Evolutionary conservation across 2,797 vertebrate genomes (phyloP).

Genomic region (Sebastes kiyomatsui): DNA sequence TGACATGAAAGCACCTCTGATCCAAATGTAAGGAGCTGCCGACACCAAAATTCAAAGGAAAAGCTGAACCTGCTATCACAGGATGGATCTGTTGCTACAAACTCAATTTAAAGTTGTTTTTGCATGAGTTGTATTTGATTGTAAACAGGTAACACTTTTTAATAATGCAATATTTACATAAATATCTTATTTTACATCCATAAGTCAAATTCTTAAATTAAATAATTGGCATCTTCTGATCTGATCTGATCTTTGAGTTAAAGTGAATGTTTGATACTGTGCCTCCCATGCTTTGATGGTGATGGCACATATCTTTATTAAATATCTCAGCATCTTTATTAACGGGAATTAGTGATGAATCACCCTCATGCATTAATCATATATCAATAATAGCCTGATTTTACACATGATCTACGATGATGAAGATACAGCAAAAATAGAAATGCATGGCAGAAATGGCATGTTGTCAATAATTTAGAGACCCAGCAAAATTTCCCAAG

Average conservation of each 20-base stretch:
- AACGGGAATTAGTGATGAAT: not conserved
- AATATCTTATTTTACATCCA: not conserved
- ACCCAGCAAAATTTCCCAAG: not conserved
- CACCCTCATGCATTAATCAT: not conserved
- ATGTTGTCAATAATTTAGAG: not conserved
- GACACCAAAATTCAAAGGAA: not conserved
- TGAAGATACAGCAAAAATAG: not conserved
- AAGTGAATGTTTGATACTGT: not conserved
- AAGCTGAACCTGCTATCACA: not conserved
- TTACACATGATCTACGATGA: not conserved
- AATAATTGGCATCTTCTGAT: not conserved
- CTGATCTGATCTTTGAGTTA: not conserved
- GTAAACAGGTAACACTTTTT: not conserved
- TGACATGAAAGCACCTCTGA: conserved; percentile 40
- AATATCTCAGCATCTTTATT: not conserved
- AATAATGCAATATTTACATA: not conserved
- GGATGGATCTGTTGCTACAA: not conserved
- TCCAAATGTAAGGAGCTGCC: conserved; percentile 3
- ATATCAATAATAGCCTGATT: not conserved
- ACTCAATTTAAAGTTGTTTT: not conserved
- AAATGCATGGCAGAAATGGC: not conserved
- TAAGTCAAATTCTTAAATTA: not conserved
- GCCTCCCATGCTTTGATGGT: not conserved
- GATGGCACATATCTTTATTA: too few relatives aligned
- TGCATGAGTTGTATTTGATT: not conserved